A percentile compares a stretch with the other conserved stretches of the same genome.
Evolutionary conservation across 2,797 vertebrate genomes (phyloP).

Genomic region (Hozukius guyotensis): DNA sequence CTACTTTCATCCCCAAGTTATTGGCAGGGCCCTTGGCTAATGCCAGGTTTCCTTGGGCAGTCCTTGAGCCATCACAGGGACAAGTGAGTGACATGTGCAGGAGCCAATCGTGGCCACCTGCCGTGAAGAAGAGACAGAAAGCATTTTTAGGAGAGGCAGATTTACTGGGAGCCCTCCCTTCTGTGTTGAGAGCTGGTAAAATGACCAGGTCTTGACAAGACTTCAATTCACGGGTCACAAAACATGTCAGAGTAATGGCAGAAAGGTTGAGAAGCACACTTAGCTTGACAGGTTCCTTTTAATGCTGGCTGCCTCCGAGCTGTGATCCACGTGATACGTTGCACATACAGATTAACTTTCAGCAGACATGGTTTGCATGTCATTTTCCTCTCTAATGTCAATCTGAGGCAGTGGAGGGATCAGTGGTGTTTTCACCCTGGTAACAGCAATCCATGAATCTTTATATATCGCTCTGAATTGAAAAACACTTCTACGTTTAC

Average conservation of each 20-base stretch:
- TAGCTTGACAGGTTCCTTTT: conserved; percentile 82
- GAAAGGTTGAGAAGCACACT: conserved; percentile 76
- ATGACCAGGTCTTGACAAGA: conserved; percentile 84
- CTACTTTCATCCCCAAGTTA: conserved; percentile 37
- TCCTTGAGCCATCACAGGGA: conserved; percentile 64
- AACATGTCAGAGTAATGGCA: conserved; percentile 82
- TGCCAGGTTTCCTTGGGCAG: conserved; percentile 59
- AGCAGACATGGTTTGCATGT: conserved; percentile 71
- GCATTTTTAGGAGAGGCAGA: conserved; percentile 59
- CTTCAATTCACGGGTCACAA: conserved; percentile 84
- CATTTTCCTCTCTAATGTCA: conserved; percentile 67
- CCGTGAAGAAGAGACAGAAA: conserved; percentile 57
- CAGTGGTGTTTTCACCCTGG: conserved; percentile 13
- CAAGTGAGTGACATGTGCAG: conserved; percentile 55
- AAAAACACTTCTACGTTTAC: background rate
- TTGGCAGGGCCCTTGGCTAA: conserved; percentile 51
- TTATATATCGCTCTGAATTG: conserved; percentile 9
- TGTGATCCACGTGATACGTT: conserved; percentile 67
- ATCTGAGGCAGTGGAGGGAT: conserved; percentile 51
- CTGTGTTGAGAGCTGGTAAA: conserved; percentile 72
- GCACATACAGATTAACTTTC: conserved; percentile 79
- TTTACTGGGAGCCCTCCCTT: conserved; percentile 60
- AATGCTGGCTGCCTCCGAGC: conserved; percentile 74
- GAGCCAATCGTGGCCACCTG: conserved; percentile 72
- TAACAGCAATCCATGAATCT: conserved; percentile 4